Evolutionary conservation across 2,888 invertebrate genomes (phyloP), one percentile per base, ranked within the genome.

Genomic region (Calliscelio sp.): DNA sequence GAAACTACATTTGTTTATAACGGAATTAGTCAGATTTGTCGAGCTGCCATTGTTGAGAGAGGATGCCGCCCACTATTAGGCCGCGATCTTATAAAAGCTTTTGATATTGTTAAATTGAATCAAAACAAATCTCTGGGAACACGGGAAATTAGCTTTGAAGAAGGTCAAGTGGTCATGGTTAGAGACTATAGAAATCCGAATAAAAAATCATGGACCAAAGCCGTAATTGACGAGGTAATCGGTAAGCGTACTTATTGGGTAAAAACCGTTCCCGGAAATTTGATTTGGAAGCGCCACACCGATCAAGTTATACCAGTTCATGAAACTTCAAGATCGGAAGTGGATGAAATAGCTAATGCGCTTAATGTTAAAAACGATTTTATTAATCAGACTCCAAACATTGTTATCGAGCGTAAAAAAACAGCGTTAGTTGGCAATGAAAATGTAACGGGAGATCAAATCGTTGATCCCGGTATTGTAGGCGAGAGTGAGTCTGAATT

Each of bases 31-130:
- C 8, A 25, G 38, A 61, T 18, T 22, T 41, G 61, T 41, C 41
- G 22, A n/a, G 41, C 61, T 7, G 41, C n/a, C 14, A n/a, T 61
- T 41, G 61, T 61, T 10, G 24, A 61, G 41, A 61, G 22, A 6
- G 61, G 61, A 2, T 61, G 61, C n/a, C 61, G 61, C 14, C 81
- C 84, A 8, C 22, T 80, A 10, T 61, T 84, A 14, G 86, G 41
- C n/a, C 41, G 41, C n/a, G 41, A 41, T 41, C 10, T 53, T 24
- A 22, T 53, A 7, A 53, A 53, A 25, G 7, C 11, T 24, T 53
- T 53, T 25, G n/a, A 11, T 14, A 41, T 41, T 41, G n/a, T 41
- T n/a, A 41, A 41, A 0, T n/a, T 41, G n/a, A 41, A 41, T 41
- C 1, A 41, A 10, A 41, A n/a, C n/a, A n/a, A n/a, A n/a, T n/a